A percentile compares a stretch with the other conserved stretches of the same genome.
phyloP scores from a whole-genome alignment of 2,113 vertebrate species.

The Macrotus californicus region DNA sequence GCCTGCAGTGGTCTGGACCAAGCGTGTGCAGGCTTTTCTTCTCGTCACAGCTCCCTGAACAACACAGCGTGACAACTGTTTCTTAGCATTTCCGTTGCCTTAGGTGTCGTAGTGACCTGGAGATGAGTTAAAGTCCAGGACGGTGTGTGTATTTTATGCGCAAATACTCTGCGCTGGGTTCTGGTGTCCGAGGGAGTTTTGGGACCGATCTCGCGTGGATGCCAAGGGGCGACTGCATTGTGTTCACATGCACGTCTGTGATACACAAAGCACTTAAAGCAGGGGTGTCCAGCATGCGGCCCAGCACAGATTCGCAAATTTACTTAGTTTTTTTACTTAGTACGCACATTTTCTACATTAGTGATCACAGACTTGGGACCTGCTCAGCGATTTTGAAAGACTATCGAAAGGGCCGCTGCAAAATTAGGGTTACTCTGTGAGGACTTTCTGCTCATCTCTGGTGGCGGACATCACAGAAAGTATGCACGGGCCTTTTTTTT shows the following conservation, averaged over 20 bases:
- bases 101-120: neutral
- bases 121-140: neutral
- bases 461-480: too few relatives aligned
- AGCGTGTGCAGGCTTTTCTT: neutral
- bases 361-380: too few relatives aligned
- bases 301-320: too few relatives aligned
- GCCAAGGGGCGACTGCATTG: neutral
- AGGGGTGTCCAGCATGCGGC: too few relatives aligned
- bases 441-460: too few relatives aligned
- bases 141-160: neutral
- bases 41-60: neutral
- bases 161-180: neutral
- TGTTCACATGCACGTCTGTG: neutral
- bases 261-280: neutral
- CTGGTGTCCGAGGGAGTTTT: neutral
- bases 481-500: too few relatives aligned
- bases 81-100: too few relatives aligned
- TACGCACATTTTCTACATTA: too few relatives aligned
- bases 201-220: neutral
- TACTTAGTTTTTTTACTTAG: too few relatives aligned
- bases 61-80: neutral
- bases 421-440: too few relatives aligned
- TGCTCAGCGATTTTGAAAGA: too few relatives aligned
- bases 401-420: too few relatives aligned
- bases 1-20: neutral